A percentile compares a stretch with the other conserved stretches of the same genome.
Evolutionary conservation across 2,888 invertebrate species (phyloP).

Genomic region (Dicycla oo): DNA sequence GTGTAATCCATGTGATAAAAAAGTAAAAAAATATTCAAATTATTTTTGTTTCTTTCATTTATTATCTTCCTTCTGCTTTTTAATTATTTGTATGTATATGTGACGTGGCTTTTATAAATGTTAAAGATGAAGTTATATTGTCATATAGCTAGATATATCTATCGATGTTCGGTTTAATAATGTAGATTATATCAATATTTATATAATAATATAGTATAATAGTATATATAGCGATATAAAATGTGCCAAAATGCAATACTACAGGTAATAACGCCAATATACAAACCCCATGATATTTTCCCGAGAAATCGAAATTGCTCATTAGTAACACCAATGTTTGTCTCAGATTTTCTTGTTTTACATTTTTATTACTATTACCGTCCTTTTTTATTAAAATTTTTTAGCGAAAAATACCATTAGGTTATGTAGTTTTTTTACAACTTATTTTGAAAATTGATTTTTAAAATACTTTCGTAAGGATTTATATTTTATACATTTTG

Average conservation of each 20-base stretch:
- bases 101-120: constrained; percentile 80
- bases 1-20: constrained; percentile 85
- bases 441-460: constrained; percentile 17
- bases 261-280: constrained; percentile 84
- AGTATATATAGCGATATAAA: constrained; percentile 70
- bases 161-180: constrained; percentile 75
- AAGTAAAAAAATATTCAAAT: constrained; percentile 84
- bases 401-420: constrained; percentile 20
- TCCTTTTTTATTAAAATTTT: constrained; percentile 64
- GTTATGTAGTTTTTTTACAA: constrained; percentile 29
- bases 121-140: constrained; percentile 76
- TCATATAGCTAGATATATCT: constrained; percentile 73
- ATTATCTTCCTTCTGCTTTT: constrained; percentile 71
- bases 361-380: constrained; percentile 65
- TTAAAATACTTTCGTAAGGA: neutral
- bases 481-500: constrained; percentile 30
- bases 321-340: constrained; percentile 74
- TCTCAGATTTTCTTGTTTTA: constrained; percentile 55
- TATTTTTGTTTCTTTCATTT: constrained; percentile 82
- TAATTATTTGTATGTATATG: constrained; percentile 77
- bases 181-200: constrained; percentile 74
- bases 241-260: constrained; percentile 85
- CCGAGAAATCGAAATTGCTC: constrained; percentile 73
- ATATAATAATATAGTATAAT: constrained; percentile 65
- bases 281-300: constrained; percentile 72